Base-by-base conservation (phyloP, 2,797 vertebrate species). In the Antennarius maculatus region DNA sequence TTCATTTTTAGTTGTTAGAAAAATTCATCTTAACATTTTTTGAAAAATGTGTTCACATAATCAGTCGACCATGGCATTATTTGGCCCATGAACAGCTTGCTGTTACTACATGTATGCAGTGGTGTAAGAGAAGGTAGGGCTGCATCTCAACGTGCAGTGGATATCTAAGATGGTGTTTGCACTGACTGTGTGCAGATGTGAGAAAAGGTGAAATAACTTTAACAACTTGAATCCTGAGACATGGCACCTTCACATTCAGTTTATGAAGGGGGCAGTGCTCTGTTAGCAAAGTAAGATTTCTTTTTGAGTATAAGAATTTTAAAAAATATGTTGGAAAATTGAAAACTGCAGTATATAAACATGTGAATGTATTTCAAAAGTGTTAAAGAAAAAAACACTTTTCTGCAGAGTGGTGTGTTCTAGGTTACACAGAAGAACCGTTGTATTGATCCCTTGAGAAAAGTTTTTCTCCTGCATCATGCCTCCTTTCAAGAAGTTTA, bases 381-480 rank as follows among this genome's bases (percentile, higher is more conserved):
- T 64, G 41, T 56, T 61, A 11, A 1, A 66, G 62, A 79, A 51
- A 74, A 66, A 37, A 51, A 34, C 8, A 5, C 50, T 42, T 56
- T 60, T 77, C 48, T 65, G 34, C 54, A 52, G 47, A 57, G 57
- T 58, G 37, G 7, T 27, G 17, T 72, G 47, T 79, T 86, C 69
- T 50, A n/a, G 54, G 61, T 79, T 71, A 62, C 77, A 66, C 71
- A 14, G 45, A 49, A 54, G 66, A 80, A 78, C 71, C 64, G 48
- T 53, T 66, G 65, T 60, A 43, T 47, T 79, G 66, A 85, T 81
- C 76, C 77, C 69, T 52, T 51, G 46, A 82, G 68, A 86, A 80
- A 81, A 73, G 66, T 77, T 79, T 39, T 48, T 60, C 50, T 52
- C 9, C 3, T 5, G 13, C 57, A 70, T 79, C 69, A 66, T 74